A percentile compares a stretch with the other conserved stretches of the same genome.
Conservation (phyloP, 37 sponge, comb jelly and placozoan species). For the Halichondria panicea region DNA sequence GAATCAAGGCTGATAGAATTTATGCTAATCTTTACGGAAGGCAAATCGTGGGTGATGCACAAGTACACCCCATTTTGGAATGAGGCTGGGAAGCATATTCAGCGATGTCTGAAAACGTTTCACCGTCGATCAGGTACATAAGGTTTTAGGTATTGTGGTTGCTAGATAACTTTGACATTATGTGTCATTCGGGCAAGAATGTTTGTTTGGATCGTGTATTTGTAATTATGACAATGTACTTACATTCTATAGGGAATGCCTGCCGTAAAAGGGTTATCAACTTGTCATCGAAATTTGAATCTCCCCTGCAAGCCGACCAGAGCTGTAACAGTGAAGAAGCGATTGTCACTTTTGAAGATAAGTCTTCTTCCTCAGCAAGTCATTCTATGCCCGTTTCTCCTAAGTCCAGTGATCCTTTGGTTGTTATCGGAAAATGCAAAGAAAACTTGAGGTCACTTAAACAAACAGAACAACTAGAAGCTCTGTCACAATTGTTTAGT, state of each 20-base stretch:
- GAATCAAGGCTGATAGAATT: background rate
- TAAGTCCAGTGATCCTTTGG: too few relatives aligned
- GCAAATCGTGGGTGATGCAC: background rate
- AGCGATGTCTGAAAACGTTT: background rate
- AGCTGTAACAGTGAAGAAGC: background rate
- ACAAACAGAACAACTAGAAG: background rate
- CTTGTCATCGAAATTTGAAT: background rate
- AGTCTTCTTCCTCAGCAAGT: too few relatives aligned
- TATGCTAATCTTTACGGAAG: slow-evolving; percentile 2
- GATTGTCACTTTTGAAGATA: background rate
- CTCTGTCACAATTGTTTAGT: background rate
- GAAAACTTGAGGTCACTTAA: background rate
- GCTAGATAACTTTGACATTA: background rate
- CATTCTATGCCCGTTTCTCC: too few relatives aligned
- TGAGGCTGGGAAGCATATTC: background rate
- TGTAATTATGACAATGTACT: background rate
- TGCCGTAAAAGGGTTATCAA: slow-evolving; percentile 10
- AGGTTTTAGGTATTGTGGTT: background rate
- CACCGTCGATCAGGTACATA: slow-evolving; percentile 3
- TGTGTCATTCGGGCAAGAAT: background rate
- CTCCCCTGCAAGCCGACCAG: background rate
- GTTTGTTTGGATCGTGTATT: background rate
- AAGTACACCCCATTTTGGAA: background rate
- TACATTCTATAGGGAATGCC: slow-evolving; percentile 10
- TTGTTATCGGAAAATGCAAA: background rate